phyloP scores from a whole-genome alignment of 2,113 vertebrate genomes.

The Onychorhynchus coronatus region DNA sequence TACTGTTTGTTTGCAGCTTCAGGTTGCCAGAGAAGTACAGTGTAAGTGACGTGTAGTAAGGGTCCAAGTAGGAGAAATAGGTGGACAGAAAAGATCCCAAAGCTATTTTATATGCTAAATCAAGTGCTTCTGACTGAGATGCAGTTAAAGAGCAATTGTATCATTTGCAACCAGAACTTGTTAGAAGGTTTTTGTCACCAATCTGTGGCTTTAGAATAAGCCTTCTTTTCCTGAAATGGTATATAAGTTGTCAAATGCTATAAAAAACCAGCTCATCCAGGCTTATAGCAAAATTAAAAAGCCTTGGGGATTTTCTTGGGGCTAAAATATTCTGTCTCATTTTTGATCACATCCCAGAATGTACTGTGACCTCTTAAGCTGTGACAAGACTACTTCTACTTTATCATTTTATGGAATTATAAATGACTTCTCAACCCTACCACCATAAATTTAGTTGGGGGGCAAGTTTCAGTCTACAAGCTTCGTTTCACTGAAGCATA shows the following conservation, averaged over 20 bases:
- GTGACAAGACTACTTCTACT: conserved; percentile 33
- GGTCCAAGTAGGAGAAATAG: not conserved
- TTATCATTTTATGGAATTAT: conserved; percentile 33
- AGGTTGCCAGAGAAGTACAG: not conserved
- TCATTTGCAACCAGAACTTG: not conserved
- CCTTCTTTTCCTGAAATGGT: not conserved
- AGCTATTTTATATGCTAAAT: not conserved
- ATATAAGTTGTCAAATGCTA: conserved; percentile 53
- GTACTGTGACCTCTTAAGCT: conserved; percentile 25
- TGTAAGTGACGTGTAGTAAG: not conserved
- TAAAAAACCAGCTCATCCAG: conserved; percentile 49
- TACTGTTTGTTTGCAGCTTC: not conserved
- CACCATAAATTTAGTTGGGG: conserved; percentile 39
- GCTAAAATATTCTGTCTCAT: conserved; percentile 56
- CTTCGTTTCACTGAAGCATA: not conserved
- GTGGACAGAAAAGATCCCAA: not conserved
- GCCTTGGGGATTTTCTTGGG: conserved; percentile 36
- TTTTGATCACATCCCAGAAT: conserved; percentile 46
- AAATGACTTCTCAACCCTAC: conserved; percentile 21
- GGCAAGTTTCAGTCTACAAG: not conserved
- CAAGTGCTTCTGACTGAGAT: not conserved
- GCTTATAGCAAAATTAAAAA: conserved; percentile 45
- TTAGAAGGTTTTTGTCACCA: conserved; percentile 29
- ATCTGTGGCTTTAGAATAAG: conserved; percentile 14
- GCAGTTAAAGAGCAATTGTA: not conserved